Conservation (phyloP, 2,888 invertebrate species). For the Hylaea fasciaria region DNA sequence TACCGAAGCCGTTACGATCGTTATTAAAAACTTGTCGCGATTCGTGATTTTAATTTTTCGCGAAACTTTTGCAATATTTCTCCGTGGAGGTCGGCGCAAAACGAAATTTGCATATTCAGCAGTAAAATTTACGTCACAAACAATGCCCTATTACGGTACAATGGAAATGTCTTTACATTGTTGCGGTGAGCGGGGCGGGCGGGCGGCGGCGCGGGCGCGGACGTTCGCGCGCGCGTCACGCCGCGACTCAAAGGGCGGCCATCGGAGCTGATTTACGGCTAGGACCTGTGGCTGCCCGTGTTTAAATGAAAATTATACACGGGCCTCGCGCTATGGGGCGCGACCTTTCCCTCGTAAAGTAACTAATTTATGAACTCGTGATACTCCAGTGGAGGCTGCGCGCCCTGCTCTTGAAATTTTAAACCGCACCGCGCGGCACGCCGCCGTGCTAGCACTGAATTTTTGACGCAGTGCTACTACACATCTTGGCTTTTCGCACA, state of each 20-base stretch:
- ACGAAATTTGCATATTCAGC: slow-evolving; percentile 82
- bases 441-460: slow-evolving; percentile 64
- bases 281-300: slow-evolving; percentile 77
- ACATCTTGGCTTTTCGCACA: slow-evolving; percentile 61
- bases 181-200: slow-evolving; percentile 58
- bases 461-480: slow-evolving; percentile 63
- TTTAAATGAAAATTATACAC: slow-evolving; percentile 82
- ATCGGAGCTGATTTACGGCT: slow-evolving; percentile 75
- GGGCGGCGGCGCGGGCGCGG: slow-evolving; percentile 43
- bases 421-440: slow-evolving; percentile 62
- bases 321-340: slow-evolving; percentile 65
- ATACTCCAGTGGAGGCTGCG: slow-evolving; percentile 69
- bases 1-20: slow-evolving; percentile 38
- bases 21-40: slow-evolving; percentile 65
- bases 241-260: slow-evolving; percentile 65
- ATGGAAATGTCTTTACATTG: slow-evolving; percentile 82
- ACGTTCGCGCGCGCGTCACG: slow-evolving; percentile 44
- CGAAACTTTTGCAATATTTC: slow-evolving; percentile 81
- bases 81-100: slow-evolving; percentile 71
- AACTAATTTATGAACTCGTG: slow-evolving; percentile 81
- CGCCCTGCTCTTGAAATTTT: slow-evolving; percentile 78
- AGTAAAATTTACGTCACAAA: slow-evolving; percentile 82
- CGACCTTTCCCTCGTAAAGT: slow-evolving; percentile 78
- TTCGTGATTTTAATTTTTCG: slow-evolving; percentile 79
- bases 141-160: slow-evolving; percentile 81